Percentiles rank a stretch among this genome's conserved stretches.
Conservation (phyloP, 2,797 vertebrate genomes). For the Sylvia borin region DNA sequence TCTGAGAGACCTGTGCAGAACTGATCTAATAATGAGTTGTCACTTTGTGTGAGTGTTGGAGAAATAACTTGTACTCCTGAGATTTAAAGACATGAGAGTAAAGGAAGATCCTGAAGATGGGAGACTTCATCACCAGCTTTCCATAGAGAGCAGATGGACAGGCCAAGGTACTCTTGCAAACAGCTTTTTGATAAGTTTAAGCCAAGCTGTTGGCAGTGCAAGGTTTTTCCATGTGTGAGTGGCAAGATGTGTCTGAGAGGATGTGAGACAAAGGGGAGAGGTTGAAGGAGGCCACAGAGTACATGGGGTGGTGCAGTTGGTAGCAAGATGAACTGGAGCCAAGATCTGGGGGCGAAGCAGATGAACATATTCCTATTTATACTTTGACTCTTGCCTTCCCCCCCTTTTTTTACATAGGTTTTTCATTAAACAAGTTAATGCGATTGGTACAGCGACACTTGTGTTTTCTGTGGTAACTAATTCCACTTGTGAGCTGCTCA, state of each 20-base stretch:
- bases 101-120: not conserved
- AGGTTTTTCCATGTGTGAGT: not conserved
- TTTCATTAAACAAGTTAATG: not conserved
- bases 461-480: not conserved
- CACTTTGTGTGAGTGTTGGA: not conserved
- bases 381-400: not conserved
- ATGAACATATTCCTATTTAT: not conserved
- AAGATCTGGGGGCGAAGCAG: not conserved
- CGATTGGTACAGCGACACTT: not conserved
- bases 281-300: not conserved
- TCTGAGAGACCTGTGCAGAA: not conserved
- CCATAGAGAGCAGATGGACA: not conserved
- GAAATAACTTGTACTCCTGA: not conserved
- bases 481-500: not conserved
- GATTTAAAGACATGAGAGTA: not conserved
- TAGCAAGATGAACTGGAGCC: not conserved
- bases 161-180: not conserved
- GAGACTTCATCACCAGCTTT: not conserved
- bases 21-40: not conserved
- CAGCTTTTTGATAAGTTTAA: not conserved
- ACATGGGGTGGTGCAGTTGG: not conserved
- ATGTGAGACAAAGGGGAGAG: not conserved
- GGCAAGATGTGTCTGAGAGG: not conserved
- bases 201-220: not conserved
- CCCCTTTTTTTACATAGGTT: accelerated